phyloP scores from a whole-genome alignment of 2,797 vertebrate species.

The Gymnothorax reevesii region DNA sequence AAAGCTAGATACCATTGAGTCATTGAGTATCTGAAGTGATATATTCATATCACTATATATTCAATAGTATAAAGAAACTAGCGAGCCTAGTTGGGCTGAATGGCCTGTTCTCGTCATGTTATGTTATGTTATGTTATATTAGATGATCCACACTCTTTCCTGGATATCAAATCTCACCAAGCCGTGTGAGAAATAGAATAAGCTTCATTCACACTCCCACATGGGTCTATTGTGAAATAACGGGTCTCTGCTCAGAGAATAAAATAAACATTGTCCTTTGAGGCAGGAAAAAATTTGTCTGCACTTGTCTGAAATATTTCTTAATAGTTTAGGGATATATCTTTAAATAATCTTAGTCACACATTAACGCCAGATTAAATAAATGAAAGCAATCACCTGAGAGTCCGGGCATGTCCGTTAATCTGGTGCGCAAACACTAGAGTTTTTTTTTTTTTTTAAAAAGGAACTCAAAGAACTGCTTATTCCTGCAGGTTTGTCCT shows the following conservation, averaged over 20 bases:
- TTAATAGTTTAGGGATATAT: background rate
- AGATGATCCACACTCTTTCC: background rate
- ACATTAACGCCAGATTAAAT: background rate
- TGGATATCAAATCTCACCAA: constrained; percentile 19
- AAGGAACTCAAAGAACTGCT: background rate
- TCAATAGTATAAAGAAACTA: no score
- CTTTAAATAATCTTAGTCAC: background rate
- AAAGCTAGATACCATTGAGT: no score
- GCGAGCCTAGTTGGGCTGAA: no score
- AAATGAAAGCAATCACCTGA: background rate
- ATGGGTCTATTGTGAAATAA: constrained; percentile 19
- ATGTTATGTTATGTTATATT: no score
- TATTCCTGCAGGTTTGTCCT: background rate
- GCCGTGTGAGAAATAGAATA: constrained; percentile 1
- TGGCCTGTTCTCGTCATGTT: no score
- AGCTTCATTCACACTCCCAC: background rate
- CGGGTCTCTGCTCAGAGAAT: background rate
- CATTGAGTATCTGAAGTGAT: no score
- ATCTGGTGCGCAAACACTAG: background rate
- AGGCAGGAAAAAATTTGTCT: background rate
- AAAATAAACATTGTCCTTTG: constrained; percentile 11
- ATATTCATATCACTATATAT: no score
- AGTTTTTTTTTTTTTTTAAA: background rate
- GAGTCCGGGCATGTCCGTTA: background rate
- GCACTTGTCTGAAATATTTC: background rate